phyloP scores from a whole-genome alignment of 2,797 vertebrate genomes.

The Hydrolagus colliei region DNA sequence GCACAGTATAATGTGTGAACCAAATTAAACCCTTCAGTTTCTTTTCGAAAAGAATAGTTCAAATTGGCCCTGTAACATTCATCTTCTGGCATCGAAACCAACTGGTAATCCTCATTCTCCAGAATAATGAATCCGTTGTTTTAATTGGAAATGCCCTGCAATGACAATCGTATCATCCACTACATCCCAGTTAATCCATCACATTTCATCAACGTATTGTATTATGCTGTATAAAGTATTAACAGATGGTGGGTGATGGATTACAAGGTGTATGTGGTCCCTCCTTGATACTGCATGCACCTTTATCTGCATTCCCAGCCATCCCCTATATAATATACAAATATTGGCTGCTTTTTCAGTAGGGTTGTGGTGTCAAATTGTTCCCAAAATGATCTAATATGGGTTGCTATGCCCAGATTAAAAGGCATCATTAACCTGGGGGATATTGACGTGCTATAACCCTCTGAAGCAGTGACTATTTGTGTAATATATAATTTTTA shows the following conservation, averaged over 20 bases:
- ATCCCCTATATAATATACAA: constrained; percentile 15
- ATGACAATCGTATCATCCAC: not conserved
- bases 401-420: not conserved
- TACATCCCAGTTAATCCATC: not conserved
- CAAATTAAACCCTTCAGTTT: too few relatives aligned
- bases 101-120: not conserved
- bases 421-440: not conserved
- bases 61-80: not conserved
- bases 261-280: too few relatives aligned
- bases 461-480: constrained; percentile 15
- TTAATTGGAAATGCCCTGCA: not conserved
- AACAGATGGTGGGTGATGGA: constrained; percentile 5
- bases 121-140: not conserved
- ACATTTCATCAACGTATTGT: not conserved
- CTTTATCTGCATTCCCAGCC: not conserved
- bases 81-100: not conserved
- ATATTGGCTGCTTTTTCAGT: not conserved
- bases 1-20: too few relatives aligned
- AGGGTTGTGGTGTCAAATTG: not conserved
- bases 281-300: not conserved
- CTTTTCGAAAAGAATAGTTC: not conserved
- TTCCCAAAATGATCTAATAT: not conserved
- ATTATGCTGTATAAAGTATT: not conserved
- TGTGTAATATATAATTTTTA: constrained; percentile 26
- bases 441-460: not conserved